Evolutionary conservation across 2,113 vertebrate genomes (phyloP).

Genomic region (Drymodes brunneopygia): DNA sequence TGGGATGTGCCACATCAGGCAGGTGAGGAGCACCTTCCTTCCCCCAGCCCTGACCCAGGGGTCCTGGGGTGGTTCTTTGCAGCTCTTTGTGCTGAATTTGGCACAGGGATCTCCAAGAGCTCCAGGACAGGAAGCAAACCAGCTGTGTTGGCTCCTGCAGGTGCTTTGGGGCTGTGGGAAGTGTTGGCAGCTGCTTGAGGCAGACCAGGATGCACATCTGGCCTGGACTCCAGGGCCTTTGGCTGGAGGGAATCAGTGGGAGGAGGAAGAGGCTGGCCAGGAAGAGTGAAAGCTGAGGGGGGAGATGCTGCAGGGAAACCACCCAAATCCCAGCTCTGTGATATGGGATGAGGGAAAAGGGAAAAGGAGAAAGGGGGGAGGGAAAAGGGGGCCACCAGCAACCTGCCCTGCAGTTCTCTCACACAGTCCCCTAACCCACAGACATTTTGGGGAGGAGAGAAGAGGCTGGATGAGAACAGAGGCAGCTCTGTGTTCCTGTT

Average conservation of each 20-base stretch:
- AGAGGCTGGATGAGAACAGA: neutral
- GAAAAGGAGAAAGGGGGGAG: neutral
- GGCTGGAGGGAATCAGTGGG: neutral
- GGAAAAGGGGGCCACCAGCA: neutral
- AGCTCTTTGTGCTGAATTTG: neutral
- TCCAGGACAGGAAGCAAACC: neutral
- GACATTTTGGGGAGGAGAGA: neutral
- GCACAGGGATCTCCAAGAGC: neutral
- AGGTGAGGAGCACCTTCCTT: neutral
- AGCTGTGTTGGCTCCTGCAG: neutral
- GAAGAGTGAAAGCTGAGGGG: neutral
- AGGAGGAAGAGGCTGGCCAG: neutral
- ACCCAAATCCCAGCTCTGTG: fast-evolving
- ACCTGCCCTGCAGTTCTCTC: fast-evolving
- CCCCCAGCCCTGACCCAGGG: neutral
- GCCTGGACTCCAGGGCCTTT: neutral
- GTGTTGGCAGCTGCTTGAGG: neutral
- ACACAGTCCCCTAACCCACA: neutral
- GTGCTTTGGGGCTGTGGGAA: neutral
- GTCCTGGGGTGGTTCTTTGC: neutral
- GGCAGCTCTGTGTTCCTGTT: neutral
- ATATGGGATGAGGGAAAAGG: fast-evolving
- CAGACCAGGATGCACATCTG: neutral
- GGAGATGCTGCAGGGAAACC: neutral
- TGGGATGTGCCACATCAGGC: neutral